These are phyloP conservation scores for Plutella xylostella DNA, from an alignment of 2,888 invertebrate genomes.

Conservation along the genomic window DNA sequence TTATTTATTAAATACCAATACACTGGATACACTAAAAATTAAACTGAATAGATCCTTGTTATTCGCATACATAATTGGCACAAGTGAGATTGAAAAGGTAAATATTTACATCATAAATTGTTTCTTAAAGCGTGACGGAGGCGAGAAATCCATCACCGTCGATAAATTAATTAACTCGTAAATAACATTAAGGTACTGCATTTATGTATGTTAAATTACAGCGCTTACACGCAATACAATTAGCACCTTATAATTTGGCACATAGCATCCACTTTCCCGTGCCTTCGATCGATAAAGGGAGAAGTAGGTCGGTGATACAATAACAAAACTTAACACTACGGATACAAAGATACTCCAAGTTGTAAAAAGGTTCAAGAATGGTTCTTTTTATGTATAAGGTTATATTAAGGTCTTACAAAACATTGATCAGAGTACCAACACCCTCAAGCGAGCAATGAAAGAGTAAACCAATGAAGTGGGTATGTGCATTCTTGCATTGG, in stretches of 20 bases:
- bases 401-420: no score
- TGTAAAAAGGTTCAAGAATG: no score
- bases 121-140: background rate
- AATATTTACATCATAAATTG: slow-evolving; percentile 46
- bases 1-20: no score
- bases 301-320: slow-evolving; percentile 38
- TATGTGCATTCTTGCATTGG: no score
- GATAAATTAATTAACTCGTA: background rate
- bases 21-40: no score
- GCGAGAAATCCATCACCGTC: background rate
- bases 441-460: no score
- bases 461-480: no score
- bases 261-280: slow-evolving; percentile 42
- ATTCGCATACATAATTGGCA: slow-evolving; percentile 1
- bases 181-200: background rate
- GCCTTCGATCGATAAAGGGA: slow-evolving; percentile 41
- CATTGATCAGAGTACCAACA: no score
- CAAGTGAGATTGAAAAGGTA: slow-evolving; percentile 22
- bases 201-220: background rate
- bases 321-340: background rate
- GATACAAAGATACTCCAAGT: background rate
- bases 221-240: background rate
- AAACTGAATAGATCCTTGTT: no score
- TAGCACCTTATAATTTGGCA: slow-evolving; percentile 33
- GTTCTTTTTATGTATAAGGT: no score